These are phyloP conservation scores for Rhodinocichla rosea DNA, from an alignment of 2,113 vertebrate genomes.

Conservation along the genomic window DNA sequence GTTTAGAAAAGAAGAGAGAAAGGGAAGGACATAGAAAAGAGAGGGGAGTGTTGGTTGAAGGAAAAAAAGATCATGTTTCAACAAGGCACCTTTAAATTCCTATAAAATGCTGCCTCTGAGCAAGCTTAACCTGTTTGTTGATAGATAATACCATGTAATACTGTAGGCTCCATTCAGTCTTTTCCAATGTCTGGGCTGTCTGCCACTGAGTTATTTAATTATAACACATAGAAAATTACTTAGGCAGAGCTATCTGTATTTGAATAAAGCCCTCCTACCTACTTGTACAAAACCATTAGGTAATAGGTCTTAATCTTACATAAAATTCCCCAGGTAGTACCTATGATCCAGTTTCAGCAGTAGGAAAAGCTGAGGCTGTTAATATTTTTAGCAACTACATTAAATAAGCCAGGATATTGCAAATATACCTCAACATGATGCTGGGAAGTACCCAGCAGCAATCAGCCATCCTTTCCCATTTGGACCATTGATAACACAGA, in stretches of 20 bases:
- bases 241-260: slow-evolving; percentile 55
- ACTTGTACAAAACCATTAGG: slow-evolving; percentile 37
- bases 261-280: slow-evolving; percentile 57
- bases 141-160: slow-evolving; percentile 54
- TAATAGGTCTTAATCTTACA: slow-evolving; percentile 25
- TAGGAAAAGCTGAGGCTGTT: neutral
- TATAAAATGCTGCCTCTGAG: slow-evolving; percentile 58
- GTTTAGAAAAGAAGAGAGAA: neutral
- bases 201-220: slow-evolving; percentile 62
- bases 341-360: neutral
- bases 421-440: neutral
- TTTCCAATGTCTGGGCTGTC: slow-evolving; percentile 43
- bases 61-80: slow-evolving; percentile 66
- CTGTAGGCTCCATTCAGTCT: slow-evolving; percentile 37
- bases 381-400: neutral
- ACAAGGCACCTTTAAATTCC: slow-evolving; percentile 67
- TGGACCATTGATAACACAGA: accelerated
- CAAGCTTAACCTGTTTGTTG: slow-evolving; percentile 70
- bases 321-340: slow-evolving; percentile 22
- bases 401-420: neutral
- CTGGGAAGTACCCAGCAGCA: neutral
- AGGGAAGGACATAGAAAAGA: neutral
- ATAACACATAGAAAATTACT: slow-evolving; percentile 52
- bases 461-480: neutral
- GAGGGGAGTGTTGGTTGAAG: slow-evolving; percentile 3